Evolutionary conservation across 2,113 vertebrate genomes (phyloP).

Genomic region (Calyptommatus sinebrachiatus): DNA sequence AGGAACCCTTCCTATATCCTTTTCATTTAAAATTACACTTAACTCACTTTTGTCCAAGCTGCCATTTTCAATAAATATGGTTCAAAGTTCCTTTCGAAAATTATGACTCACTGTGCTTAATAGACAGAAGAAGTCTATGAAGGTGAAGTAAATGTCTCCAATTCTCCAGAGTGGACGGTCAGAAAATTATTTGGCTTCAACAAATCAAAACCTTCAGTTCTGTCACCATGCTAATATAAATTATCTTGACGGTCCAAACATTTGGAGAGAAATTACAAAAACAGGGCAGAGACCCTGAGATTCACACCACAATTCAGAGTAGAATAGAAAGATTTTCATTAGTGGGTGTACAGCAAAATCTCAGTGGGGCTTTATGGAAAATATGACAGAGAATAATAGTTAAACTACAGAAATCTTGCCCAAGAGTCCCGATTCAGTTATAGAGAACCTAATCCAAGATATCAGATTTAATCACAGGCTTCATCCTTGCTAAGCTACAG

Average conservation of each 20-base stretch:
- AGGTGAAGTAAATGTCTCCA: slow-evolving; percentile 52
- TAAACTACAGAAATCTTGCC: neutral
- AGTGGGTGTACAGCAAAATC: neutral
- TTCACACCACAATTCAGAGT: slow-evolving; percentile 19
- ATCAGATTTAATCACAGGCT: neutral
- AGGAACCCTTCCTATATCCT: slow-evolving; percentile 38
- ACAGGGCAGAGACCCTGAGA: slow-evolving; percentile 44
- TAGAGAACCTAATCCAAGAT: neutral
- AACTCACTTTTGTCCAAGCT: slow-evolving; percentile 44
- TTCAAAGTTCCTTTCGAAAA: slow-evolving; percentile 46
- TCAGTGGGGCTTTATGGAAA: neutral
- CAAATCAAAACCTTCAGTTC: slow-evolving; percentile 61
- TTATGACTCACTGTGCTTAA: slow-evolving; percentile 42
- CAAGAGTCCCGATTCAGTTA: neutral
- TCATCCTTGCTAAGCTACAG: neutral
- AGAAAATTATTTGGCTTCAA: slow-evolving; percentile 55
- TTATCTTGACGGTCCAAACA: slow-evolving; percentile 45
- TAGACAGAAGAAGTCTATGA: slow-evolving; percentile 58
- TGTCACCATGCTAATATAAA: slow-evolving; percentile 62
- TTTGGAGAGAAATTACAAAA: slow-evolving; percentile 61
- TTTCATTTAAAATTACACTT: slow-evolving; percentile 52
- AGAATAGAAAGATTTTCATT: neutral
- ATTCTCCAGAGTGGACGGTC: slow-evolving; percentile 48
- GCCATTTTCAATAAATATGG: slow-evolving; percentile 56
- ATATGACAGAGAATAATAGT: neutral